These are phyloP conservation scores for Phyllopteryx taeniolatus DNA, from an alignment of 2,113 vertebrate species.

Conservation along the genomic window DNA sequence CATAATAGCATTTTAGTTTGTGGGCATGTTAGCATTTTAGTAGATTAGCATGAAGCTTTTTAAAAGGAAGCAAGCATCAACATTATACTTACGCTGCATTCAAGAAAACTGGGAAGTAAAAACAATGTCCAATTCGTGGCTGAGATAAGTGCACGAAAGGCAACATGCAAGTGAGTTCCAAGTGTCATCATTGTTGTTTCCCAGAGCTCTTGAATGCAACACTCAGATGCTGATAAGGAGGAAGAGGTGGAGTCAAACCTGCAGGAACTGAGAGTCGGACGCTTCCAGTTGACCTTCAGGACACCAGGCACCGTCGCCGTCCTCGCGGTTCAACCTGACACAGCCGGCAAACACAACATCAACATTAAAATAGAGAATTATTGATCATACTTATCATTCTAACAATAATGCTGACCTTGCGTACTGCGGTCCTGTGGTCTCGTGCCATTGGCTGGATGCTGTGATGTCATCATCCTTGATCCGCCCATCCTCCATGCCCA, in stretches of 20 bases:
- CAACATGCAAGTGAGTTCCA: too few relatives aligned
- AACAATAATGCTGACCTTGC: conserved; percentile 70
- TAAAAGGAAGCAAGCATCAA: too few relatives aligned
- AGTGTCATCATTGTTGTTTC: background rate
- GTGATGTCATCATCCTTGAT: conserved; percentile 84
- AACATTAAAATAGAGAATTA: background rate
- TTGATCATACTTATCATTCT: background rate
- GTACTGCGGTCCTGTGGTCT: conserved; percentile 83
- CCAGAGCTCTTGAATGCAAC: background rate
- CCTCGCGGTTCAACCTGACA: conserved; percentile 80
- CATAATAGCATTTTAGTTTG: too few relatives aligned
- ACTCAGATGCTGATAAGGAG: too few relatives aligned
- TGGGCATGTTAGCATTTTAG: too few relatives aligned
- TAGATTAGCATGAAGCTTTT: too few relatives aligned
- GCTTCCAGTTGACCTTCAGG: conserved; percentile 80
- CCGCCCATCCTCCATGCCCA: conserved; percentile 87
- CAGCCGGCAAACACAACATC: background rate
- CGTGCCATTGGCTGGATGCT: conserved; percentile 87
- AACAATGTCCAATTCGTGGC: too few relatives aligned
- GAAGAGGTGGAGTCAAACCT: conserved; percentile 52
- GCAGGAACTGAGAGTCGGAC: conserved; percentile 83
- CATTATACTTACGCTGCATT: too few relatives aligned
- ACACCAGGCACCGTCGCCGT: conserved; percentile 90
- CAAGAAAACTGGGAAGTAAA: too few relatives aligned
- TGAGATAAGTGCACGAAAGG: too few relatives aligned